A percentile compares a stretch with the other conserved stretches of the same genome.
These are phyloP conservation scores for Drosophila emarginata DNA, from an alignment of 2,888 invertebrate genomes.

Conservation along the genomic window DNA sequence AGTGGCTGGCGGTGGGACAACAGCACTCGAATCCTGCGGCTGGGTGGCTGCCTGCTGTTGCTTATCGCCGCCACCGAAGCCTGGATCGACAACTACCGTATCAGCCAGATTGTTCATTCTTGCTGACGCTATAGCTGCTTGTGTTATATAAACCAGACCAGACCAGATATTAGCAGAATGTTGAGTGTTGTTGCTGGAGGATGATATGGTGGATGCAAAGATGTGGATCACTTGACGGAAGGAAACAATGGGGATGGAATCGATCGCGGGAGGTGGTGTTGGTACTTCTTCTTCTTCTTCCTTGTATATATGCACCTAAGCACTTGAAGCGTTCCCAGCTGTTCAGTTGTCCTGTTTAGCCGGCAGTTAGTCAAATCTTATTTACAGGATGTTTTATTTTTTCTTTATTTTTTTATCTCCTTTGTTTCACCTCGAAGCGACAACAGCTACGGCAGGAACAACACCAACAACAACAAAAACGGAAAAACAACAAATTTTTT, in stretches of 20 bases:
- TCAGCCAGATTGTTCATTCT: conserved; percentile 79
- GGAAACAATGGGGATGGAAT: conserved; percentile 50
- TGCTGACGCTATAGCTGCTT: neutral
- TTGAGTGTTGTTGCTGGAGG: conserved; percentile 2
- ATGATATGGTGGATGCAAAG: conserved; percentile 3
- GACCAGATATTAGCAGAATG: neutral
- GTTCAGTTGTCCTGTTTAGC: conserved; percentile 35
- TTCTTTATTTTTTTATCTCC: conserved; percentile 62
- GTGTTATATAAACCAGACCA: conserved; percentile 19
- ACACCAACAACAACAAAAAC: conserved; percentile 9
- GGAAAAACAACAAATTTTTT: conserved; percentile 7
- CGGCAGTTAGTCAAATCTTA: conserved; percentile 14
- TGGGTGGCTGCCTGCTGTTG: conserved; percentile 53
- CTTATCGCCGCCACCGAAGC: conserved; percentile 78
- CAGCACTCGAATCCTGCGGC: conserved; percentile 59
- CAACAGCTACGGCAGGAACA: conserved; percentile 5
- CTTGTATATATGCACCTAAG: conserved; percentile 12
- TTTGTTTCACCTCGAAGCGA: conserved; percentile 66
- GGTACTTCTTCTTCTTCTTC: conserved; percentile 16
- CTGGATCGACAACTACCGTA: conserved; percentile 80
- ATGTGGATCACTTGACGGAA: conserved; percentile 19
- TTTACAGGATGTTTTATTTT: conserved; percentile 29
- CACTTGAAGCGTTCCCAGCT: conserved; percentile 20
- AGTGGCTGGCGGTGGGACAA: conserved; percentile 66
- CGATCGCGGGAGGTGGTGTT: conserved; percentile 17